phyloP scores from a whole-genome alignment of 2,113 vertebrate species.

The Pionites leucogaster region DNA sequence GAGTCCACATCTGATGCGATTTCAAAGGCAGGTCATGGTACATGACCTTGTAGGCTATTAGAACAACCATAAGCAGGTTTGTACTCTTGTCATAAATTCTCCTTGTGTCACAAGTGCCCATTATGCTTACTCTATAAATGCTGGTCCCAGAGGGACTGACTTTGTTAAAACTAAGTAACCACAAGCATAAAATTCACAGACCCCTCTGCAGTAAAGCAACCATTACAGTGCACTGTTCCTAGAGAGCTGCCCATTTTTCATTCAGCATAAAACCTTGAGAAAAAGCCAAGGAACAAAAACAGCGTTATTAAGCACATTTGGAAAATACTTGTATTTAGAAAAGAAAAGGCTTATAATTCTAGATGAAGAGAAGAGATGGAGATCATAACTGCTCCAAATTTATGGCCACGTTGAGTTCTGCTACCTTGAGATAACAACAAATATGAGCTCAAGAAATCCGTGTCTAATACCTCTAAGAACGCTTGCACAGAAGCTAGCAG shows the following conservation, averaged over 20 bases:
- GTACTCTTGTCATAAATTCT: conserved; percentile 35
- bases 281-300: conserved; percentile 1
- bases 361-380: background rate
- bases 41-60: background rate
- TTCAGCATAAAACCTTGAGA: background rate
- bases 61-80: conserved; percentile 21
- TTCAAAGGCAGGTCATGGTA: conserved; percentile 19
- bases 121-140: conserved; percentile 21
- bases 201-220: conserved; percentile 43
- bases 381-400: background rate
- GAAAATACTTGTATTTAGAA: background rate
- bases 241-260: conserved; percentile 12
- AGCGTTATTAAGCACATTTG: background rate
- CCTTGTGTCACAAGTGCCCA: conserved; percentile 30
- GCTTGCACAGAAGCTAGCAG: background rate
- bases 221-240: background rate
- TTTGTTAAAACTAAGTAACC: conserved; percentile 33
- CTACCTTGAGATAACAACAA: background rate
- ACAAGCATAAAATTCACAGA: conserved; percentile 40
- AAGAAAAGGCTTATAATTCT: background rate
- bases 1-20: background rate
- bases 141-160: background rate
- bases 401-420: background rate
- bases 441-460: background rate
- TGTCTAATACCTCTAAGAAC: background rate